Evolutionary conservation across 2,888 invertebrate genomes (phyloP), one percentile per base, ranked within the genome.

Genomic region (Drosophila kokeensis): DNA sequence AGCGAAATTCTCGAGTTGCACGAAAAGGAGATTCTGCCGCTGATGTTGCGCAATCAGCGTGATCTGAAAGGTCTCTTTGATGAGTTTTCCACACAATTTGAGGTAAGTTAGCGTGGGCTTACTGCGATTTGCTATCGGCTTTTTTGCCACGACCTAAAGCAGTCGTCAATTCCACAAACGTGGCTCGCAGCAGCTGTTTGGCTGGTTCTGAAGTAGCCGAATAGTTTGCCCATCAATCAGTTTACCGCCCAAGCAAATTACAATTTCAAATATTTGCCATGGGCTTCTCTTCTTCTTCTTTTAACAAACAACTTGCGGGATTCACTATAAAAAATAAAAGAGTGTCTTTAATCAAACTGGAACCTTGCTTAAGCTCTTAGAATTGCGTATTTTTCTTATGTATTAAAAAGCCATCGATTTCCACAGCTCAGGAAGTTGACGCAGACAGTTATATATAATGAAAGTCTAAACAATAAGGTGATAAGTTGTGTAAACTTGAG

Each of bases 1-100:
- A 97, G 97, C 90, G 97, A 97, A 92, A 98, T 98, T 88, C 96
- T 96, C 93, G 96, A 97, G 92, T 97, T 98, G 92, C 98, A 99
- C 92, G 92, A 92, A 15, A 69, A 83, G 15, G 83, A 92, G 63
- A 91, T 93, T 67, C 78, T 93, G 59, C 93, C 93, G 53, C 77
- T 92, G 69, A 89, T 93, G 87, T 70, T 91, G 72, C 84, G 90
- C 50, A 92, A 93, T 82, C 90, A 91, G 69, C 88, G 90, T 15
- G 93, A 93, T 81, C 83, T 93, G 29, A 92, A 91, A 69, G 78
- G 84, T 64, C 85, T 93, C 57, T 93, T 93, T 59, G 92, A 93
- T 66, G 91, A 92, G 61, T 92, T 93, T 76, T 83, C 91, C 27
- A 81, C 81, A 27, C 89, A 82, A 61, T 91, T 93, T 74, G 92